Evolutionary conservation across 1,140 invertebrate genomes (phyloP).

Genomic region (Apis laboriosa): DNA sequence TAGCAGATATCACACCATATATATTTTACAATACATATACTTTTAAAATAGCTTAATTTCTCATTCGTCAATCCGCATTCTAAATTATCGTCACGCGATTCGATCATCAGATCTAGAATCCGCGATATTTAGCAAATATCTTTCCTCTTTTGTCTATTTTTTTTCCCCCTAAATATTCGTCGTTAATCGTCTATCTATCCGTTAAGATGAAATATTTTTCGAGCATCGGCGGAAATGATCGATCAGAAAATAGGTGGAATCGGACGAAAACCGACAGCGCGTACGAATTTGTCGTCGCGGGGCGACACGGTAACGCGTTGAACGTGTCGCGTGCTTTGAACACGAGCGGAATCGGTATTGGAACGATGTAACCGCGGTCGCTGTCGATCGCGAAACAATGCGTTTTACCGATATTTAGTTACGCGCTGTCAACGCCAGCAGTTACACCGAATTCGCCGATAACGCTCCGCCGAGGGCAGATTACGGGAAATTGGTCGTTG

Average conservation of each 20-base stretch:
- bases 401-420: conserved; percentile 40
- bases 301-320: neutral
- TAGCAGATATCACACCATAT: too few species aligned
- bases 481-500: conserved; percentile 37
- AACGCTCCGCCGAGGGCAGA: conserved; percentile 21
- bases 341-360: neutral
- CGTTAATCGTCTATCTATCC: neutral
- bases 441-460: conserved; percentile 26
- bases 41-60: too few species aligned
- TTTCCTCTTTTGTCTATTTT: neutral
- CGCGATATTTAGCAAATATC: too few species aligned
- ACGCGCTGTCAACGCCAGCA: conserved; percentile 30
- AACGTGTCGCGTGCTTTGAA: neutral
- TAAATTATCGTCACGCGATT: too few species aligned
- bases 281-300: neutral
- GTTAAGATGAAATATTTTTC: neutral
- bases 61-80: too few species aligned
- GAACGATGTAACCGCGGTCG: conserved; percentile 30
- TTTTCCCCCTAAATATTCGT: neutral
- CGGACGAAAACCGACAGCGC: neutral
- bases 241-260: neutral
- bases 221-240: neutral
- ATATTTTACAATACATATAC: too few species aligned
- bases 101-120: too few species aligned
- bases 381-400: conserved; percentile 45